Conservation (phyloP, 2,797 vertebrate genomes). For the Enteromius argenteus region DNA sequence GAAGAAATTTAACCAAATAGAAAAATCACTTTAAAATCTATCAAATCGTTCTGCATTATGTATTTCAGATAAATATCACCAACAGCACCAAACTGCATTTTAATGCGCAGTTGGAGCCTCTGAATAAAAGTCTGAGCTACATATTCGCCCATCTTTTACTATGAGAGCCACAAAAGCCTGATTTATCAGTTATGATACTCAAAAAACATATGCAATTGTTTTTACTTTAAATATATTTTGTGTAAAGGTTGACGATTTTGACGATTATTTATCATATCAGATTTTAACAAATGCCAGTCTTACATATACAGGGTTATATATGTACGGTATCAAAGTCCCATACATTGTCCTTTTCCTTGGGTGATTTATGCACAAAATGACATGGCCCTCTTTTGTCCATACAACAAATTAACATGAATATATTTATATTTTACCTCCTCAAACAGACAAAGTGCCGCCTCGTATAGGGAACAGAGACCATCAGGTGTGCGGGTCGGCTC, state of each 20-base stretch:
- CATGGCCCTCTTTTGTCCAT: background rate
- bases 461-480: slow-evolving; percentile 93
- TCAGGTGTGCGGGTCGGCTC: slow-evolving; percentile 92
- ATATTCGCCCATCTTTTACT: background rate
- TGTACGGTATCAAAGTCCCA: background rate
- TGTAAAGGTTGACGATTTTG: background rate
- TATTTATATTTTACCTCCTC: slow-evolving; percentile 78
- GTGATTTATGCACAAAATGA: background rate
- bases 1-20: background rate
- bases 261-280: background rate
- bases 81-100: background rate
- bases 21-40: background rate
- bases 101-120: background rate
- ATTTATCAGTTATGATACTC: background rate
- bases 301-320: background rate
- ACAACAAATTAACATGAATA: background rate
- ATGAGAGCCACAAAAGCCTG: background rate
- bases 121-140: background rate
- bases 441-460: slow-evolving; percentile 86
- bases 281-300: background rate
- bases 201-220: background rate
- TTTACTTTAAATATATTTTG: background rate
- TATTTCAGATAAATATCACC: background rate
- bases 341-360: background rate
- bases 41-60: background rate